Evolutionary conservation across 2,888 invertebrate species (phyloP), one percentile per base, ranked within the genome.

Genomic region (Buathra laborator): DNA sequence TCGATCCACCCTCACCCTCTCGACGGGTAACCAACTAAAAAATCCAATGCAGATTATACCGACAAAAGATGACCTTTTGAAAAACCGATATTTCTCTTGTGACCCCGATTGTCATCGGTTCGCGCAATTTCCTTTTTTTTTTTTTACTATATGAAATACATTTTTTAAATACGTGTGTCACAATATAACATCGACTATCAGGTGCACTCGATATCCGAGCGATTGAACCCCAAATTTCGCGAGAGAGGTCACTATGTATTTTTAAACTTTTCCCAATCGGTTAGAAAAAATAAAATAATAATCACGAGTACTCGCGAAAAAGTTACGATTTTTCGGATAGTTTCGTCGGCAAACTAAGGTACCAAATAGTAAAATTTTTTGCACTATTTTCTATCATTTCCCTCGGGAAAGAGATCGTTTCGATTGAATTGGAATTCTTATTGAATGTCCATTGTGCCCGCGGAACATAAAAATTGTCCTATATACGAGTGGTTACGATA

Each of bases 41-140:
- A 78, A 77, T 37, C 53, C 67, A 53, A 64, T 66, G 83, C 68
- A 86, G 86, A 86, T 86, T 86, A 86, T 83, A 81, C 56, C 80
- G 82, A 86, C 87, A 87, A 88, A 87, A 89, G 83, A 77, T 89
- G 88, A 89, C 89, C 89, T 89, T 88, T 88, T 84, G 78, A 86
- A 86, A 85, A 86, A 83, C 86, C 88, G 86, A 89, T 89, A 88
- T 84, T 87, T 68, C 64, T 72, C 76, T 74, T 81, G 59, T 53
- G 79, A 76, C 85, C 82, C 76, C 85, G 76, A 82, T 85, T 77
- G 81, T 82, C 48, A 51, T 82, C 44, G 53, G 37, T 5, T 37
- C 62, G 51, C 67, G 32, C 51, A 44, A 24, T 14, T 24, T 44
- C n/a, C 16, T 64, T 66, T 44, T 16, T 24, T 44, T 32, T 32